These are phyloP conservation scores for Ganaspis brasiliensis DNA, from an alignment of 2,888 invertebrate species.

Conservation along the genomic window DNA sequence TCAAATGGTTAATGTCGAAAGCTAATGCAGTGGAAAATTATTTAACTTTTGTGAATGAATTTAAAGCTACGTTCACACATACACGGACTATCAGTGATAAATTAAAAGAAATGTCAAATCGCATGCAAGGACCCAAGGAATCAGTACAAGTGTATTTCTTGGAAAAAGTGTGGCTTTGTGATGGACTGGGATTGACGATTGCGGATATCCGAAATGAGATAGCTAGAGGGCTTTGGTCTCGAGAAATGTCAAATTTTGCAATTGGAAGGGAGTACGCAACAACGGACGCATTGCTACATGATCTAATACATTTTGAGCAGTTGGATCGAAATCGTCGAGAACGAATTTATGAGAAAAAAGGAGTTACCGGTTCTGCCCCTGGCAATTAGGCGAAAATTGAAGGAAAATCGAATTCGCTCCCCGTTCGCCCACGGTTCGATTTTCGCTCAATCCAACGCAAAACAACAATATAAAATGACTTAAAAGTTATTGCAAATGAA, in stretches of 20 bases:
- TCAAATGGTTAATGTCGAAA: conserved; percentile 45
- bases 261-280: background rate
- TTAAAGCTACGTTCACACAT: background rate
- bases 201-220: conserved; percentile 7
- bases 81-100: too few species aligned
- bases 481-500: too few species aligned
- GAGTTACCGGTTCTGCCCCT: too few species aligned
- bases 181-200: background rate
- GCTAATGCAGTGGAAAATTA: background rate
- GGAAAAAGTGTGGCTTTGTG: conserved; percentile 18
- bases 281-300: conserved; percentile 1
- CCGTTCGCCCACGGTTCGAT: too few species aligned
- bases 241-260: conserved; percentile 6
- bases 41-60: conserved; percentile 14
- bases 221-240: too few species aligned
- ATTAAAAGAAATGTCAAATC: too few species aligned
- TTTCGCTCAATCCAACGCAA: too few species aligned
- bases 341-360: background rate
- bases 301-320: background rate
- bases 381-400: too few species aligned
- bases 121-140: background rate
- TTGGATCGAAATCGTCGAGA: conserved; percentile 1
- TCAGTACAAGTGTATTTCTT: too few species aligned
- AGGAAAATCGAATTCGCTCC: too few species aligned
- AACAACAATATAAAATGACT: too few species aligned